Percentiles rank a stretch among this genome's conserved stretches.
These are phyloP conservation scores for Empidonax traillii DNA, from an alignment of 2,113 vertebrate genomes.

Conservation along the genomic window DNA sequence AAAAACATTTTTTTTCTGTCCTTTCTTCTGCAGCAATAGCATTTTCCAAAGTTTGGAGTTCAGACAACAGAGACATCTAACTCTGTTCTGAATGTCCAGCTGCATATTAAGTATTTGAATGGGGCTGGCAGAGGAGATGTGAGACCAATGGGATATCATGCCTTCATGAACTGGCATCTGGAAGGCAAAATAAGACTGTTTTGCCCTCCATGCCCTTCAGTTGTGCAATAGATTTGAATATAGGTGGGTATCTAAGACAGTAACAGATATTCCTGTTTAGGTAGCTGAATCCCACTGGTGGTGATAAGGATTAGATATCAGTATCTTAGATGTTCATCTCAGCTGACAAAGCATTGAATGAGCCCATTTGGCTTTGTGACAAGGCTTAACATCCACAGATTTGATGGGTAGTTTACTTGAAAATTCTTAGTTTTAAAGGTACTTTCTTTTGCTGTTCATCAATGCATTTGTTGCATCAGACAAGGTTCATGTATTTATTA, in stretches of 20 bases:
- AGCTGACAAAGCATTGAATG: neutral
- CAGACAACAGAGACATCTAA: neutral
- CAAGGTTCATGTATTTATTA: neutral
- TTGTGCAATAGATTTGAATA: neutral
- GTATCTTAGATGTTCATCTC: neutral
- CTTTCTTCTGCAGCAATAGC: neutral
- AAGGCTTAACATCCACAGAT: neutral
- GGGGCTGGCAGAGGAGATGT: neutral
- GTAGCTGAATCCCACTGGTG: neutral
- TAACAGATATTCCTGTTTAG: neutral
- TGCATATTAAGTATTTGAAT: neutral
- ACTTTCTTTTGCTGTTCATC: neutral
- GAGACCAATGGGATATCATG: neutral
- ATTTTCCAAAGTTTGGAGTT: neutral
- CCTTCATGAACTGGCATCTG: neutral
- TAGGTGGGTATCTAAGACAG: neutral
- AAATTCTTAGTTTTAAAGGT: neutral
- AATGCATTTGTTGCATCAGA: neutral
- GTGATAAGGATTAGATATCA: neutral
- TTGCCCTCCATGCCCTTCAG: neutral
- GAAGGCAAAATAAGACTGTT: neutral
- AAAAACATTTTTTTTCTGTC: neutral
- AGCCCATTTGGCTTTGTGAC: neutral
- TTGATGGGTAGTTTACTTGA: neutral
- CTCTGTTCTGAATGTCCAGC: neutral